phyloP scores from a whole-genome alignment of 1,140 invertebrate species.

The Nebria ingens region DNA sequence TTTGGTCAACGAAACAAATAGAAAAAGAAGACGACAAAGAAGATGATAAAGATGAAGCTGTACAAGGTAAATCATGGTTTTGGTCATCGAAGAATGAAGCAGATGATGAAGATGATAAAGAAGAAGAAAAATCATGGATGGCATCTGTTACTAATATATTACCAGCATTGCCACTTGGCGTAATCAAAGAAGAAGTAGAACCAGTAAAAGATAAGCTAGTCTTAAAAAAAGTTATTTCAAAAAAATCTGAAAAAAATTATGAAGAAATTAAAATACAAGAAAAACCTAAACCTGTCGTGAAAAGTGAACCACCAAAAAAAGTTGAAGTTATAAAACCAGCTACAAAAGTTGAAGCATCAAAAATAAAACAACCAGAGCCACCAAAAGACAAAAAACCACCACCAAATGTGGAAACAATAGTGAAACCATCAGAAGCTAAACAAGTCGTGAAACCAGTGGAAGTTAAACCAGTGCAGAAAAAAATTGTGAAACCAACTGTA shows the following conservation, averaged over 20 bases:
- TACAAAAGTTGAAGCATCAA: no score
- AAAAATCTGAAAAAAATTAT: neutral
- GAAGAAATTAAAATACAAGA: no score
- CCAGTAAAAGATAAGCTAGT: no score
- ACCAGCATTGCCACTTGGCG: no score
- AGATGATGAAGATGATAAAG: constrained; percentile 11
- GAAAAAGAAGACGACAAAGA: constrained; percentile 24
- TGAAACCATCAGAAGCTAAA: constrained; percentile 9
- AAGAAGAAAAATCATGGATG: no score
- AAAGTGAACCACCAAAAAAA: no score
- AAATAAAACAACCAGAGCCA: neutral
- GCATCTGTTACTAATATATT: no score
- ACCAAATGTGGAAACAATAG: constrained; percentile 18
- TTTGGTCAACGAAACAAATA: neutral
- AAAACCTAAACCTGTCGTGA: no score
- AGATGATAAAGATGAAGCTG: constrained; percentile 14
- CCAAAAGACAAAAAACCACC: constrained; percentile 23
- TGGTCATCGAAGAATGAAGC: constrained; percentile 22
- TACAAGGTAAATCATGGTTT: neutral
- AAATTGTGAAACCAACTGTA: neutral
- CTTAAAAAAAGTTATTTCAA: neutral
- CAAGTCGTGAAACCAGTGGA: constrained; percentile 7
- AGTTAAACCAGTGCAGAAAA: neutral
- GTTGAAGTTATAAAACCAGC: neutral
- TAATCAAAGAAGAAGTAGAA: neutral